Conservation (phyloP, 2,797 vertebrate species). For the Octomys mimax region DNA sequence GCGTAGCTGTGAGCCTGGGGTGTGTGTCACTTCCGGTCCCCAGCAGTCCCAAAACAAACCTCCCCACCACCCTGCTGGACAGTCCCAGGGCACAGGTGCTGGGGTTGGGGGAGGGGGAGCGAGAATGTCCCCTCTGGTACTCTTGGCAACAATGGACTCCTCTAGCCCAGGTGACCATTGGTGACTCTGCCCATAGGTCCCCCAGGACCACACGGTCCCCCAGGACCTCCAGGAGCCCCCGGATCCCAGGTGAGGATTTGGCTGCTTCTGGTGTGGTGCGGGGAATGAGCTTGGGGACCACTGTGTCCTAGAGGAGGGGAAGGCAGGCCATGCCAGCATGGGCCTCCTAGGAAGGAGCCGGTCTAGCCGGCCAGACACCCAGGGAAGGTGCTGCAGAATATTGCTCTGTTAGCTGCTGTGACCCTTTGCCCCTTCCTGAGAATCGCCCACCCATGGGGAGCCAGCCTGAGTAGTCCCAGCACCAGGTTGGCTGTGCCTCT, state of each 20-base stretch:
- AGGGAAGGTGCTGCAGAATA: not conserved
- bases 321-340: not conserved
- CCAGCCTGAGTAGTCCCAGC: too few species aligned
- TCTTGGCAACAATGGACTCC: not conserved
- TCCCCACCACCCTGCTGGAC: not conserved
- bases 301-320: not conserved
- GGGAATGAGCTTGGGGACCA: not conserved
- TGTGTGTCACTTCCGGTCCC: accelerated
- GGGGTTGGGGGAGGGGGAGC: not conserved
- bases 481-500: not conserved
- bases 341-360: not conserved
- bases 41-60: not conserved
- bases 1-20: too few species aligned
- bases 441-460: not conserved
- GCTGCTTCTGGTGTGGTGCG: not conserved
- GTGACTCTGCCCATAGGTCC: conserved; percentile 88
- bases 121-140: not conserved
- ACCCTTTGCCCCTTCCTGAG: not conserved
- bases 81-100: not conserved
- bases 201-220: conserved; percentile 89
- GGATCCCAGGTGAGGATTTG: conserved; percentile 88
- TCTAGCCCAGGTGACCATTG: conserved; percentile 61
- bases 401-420: not conserved
- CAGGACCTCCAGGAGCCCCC: conserved; percentile 88
- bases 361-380: not conserved